Percentiles rank a stretch among this genome's conserved stretches.
Conservation (phyloP, 2,888 invertebrate genomes). For the Pseudanteris insignis region DNA sequence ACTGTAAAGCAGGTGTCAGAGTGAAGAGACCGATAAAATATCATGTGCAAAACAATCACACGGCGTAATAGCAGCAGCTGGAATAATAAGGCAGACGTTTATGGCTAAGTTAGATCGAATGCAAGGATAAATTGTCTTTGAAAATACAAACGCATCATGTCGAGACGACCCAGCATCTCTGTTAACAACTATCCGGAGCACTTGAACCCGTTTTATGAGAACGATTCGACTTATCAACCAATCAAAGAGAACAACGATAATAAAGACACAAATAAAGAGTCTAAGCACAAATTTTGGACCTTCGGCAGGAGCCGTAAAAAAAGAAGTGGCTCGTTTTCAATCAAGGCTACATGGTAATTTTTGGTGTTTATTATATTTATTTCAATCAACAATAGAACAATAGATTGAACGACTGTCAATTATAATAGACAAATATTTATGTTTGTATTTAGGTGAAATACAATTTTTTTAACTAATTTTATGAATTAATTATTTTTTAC, state of each 20-base stretch:
- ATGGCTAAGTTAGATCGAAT: conserved; percentile 8
- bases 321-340: conserved; percentile 72
- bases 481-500: too few species aligned
- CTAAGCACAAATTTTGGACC: conserved; percentile 61
- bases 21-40: conserved; percentile 11
- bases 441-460: too few species aligned
- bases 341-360: conserved; percentile 56
- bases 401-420: not conserved
- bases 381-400: not conserved
- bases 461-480: too few species aligned
- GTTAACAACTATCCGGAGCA: conserved; percentile 80
- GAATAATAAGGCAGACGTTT: conserved; percentile 8
- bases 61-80: conserved; percentile 8
- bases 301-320: conserved; percentile 68
- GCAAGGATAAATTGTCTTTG: conserved; percentile 24
- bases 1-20: conserved; percentile 4
- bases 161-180: conserved; percentile 69
- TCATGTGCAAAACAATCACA: conserved; percentile 18
- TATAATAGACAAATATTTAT: not conserved
- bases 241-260: conserved; percentile 36
- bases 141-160: conserved; percentile 51
- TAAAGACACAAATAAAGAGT: conserved; percentile 52
- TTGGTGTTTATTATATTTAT: too few species aligned
- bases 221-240: conserved; percentile 52
- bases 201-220: conserved; percentile 79